phyloP scores from a whole-genome alignment of 2,888 invertebrate genomes.

The Troides oblongomaculatus region DNA sequence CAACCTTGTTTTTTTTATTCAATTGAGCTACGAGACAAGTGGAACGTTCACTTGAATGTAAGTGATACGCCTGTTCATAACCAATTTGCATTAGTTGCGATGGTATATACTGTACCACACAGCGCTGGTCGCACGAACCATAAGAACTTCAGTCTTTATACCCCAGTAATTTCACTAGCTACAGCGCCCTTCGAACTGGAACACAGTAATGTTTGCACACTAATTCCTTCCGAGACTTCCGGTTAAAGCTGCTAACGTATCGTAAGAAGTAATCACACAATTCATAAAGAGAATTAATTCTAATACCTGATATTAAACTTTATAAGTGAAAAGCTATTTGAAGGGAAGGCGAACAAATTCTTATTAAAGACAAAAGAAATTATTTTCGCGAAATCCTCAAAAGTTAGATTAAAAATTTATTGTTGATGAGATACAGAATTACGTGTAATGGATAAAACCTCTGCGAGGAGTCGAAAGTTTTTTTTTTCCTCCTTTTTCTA shows the following conservation, averaged over 20 bases:
- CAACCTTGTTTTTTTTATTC: too few species aligned
- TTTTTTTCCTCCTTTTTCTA: not conserved
- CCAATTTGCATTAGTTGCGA: too few species aligned
- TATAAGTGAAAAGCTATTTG: not conserved
- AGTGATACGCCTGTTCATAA: too few species aligned
- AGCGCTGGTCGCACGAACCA: too few species aligned
- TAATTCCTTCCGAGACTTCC: too few species aligned
- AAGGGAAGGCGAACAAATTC: not conserved
- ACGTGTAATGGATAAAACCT: conserved; percentile 2
- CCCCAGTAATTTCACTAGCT: too few species aligned
- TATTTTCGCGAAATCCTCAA: conserved; percentile 1
- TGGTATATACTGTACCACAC: too few species aligned
- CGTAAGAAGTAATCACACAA: not conserved
- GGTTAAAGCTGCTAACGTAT: not conserved
- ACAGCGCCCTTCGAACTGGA: too few species aligned
- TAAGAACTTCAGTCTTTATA: too few species aligned
- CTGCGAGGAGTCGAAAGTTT: conserved; percentile 5
- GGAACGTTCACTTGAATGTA: too few species aligned
- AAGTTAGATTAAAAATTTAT: conserved; percentile 7
- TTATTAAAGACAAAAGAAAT: conserved; percentile 5
- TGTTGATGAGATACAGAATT: conserved; percentile 5
- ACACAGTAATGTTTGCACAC: too few species aligned
- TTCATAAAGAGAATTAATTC: not conserved
- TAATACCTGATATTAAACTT: not conserved
- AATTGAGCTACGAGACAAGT: too few species aligned